A percentile compares a stretch with the other conserved stretches of the same genome.
Evolutionary conservation across 64 coral and sea anemone species (phyloP).

Genomic region (Montipora capricornis): DNA sequence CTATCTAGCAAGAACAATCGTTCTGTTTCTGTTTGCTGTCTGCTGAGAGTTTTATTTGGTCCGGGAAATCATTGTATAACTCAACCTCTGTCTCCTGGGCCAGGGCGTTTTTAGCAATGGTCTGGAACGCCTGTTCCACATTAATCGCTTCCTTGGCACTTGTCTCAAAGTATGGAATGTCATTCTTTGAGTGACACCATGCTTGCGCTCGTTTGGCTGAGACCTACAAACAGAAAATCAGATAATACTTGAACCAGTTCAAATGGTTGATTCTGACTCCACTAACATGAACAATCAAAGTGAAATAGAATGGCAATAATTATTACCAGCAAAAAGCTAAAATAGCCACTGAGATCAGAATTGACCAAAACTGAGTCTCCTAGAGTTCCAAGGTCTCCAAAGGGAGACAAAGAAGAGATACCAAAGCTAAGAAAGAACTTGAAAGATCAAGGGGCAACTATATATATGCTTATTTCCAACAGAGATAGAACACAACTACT

Average conservation of each 20-base stretch:
- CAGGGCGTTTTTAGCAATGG: constrained; percentile 97
- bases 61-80: constrained; percentile 99
- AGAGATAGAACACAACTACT: too few species aligned
- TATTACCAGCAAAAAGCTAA: too few species aligned
- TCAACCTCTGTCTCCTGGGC: constrained; percentile 98
- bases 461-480: too few species aligned
- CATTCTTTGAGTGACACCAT: constrained; percentile 98
- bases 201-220: constrained; percentile 91
- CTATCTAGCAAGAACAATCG: constrained; percentile 83
- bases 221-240: constrained; percentile 55
- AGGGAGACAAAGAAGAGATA: too few species aligned
- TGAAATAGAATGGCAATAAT: too few species aligned
- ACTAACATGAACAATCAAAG: too few species aligned
- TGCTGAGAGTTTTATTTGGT: constrained; percentile 94
- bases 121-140: constrained; percentile 98
- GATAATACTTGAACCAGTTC: neutral
- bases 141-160: constrained; percentile 99
- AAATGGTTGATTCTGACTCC: too few species aligned
- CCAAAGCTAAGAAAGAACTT: too few species aligned
- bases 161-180: constrained; percentile 99
- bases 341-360: too few species aligned
- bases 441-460: too few species aligned
- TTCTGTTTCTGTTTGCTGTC: constrained; percentile 86
- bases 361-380: too few species aligned
- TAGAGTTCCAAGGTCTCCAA: too few species aligned